These are phyloP conservation scores for Hemichromis elongatus DNA, from an alignment of 2,113 vertebrate genomes.

Conservation along the genomic window DNA sequence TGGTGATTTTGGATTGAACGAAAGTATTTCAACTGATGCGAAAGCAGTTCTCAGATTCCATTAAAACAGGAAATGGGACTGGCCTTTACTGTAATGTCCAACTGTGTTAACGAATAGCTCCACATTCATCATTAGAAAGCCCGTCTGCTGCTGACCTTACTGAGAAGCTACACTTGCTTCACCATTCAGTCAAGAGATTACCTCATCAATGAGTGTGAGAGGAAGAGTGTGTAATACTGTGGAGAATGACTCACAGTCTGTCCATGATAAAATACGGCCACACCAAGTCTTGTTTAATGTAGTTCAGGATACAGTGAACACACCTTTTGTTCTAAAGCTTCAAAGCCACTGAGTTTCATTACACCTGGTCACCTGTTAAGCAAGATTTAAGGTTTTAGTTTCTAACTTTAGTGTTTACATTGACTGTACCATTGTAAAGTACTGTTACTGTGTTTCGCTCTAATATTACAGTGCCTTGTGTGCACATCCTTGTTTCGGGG, in stretches of 20 bases:
- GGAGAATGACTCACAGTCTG: conserved; percentile 59
- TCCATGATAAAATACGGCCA: conserved; percentile 20
- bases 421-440: too few species aligned
- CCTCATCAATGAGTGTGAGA: conserved; percentile 58
- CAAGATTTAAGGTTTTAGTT: neutral
- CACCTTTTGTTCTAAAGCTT: neutral
- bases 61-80: neutral
- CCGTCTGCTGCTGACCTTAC: neutral
- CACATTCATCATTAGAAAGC: neutral
- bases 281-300: conserved; percentile 3
- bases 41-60: neutral
- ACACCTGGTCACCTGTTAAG: neutral
- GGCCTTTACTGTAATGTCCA: neutral
- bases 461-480: neutral
- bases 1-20: neutral
- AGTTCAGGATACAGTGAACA: conserved; percentile 17
- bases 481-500: neutral
- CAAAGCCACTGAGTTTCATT: neutral
- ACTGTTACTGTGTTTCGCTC: neutral
- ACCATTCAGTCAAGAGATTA: conserved; percentile 52
- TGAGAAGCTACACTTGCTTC: conserved; percentile 18
- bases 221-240: conserved; percentile 41
- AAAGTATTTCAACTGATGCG: neutral
- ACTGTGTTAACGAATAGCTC: neutral
- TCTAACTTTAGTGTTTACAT: too few species aligned